Conservation (phyloP, 1,140 invertebrate species). For the Achroia grisella region DNA sequence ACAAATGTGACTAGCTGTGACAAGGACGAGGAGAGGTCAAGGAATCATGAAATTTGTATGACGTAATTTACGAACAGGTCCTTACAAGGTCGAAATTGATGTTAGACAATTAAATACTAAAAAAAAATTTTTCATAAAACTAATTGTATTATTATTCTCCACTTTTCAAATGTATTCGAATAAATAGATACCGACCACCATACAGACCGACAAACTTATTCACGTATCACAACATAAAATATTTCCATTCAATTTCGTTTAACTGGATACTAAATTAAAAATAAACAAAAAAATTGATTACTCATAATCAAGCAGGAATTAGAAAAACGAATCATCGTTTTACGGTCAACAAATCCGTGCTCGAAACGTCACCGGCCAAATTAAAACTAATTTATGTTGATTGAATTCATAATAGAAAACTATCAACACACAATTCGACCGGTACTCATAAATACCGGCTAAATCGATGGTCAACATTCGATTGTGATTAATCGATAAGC, state of each 20-base stretch:
- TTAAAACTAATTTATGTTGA: conserved; percentile 68
- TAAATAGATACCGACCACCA: too few species aligned
- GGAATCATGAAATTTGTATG: too few species aligned
- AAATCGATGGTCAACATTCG: conserved; percentile 25
- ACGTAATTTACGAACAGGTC: too few species aligned
- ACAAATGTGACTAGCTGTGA: too few species aligned
- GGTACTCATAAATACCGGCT: conserved; percentile 36
- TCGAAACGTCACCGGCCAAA: conserved; percentile 44
- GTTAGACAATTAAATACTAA: too few species aligned
- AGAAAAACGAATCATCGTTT: conserved; percentile 44
- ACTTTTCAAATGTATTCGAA: too few species aligned
- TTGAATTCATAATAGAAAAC: conserved; percentile 67
- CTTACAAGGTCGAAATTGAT: too few species aligned
- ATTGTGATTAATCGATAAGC: conserved; percentile 57
- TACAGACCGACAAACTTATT: neutral
- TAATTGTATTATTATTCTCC: too few species aligned
- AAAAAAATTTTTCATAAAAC: too few species aligned
- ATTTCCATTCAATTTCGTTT: conserved; percentile 22
- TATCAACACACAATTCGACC: conserved; percentile 43
- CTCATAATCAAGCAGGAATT: conserved; percentile 37
- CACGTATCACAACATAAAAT: neutral
- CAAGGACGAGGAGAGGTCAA: too few species aligned
- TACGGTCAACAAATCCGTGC: conserved; percentile 41
- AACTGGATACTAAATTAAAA: conserved; percentile 38
- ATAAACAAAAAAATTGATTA: conserved; percentile 40